Conservation (phyloP, 2,797 vertebrate species). For the Ctenopoma kingsleyae region DNA sequence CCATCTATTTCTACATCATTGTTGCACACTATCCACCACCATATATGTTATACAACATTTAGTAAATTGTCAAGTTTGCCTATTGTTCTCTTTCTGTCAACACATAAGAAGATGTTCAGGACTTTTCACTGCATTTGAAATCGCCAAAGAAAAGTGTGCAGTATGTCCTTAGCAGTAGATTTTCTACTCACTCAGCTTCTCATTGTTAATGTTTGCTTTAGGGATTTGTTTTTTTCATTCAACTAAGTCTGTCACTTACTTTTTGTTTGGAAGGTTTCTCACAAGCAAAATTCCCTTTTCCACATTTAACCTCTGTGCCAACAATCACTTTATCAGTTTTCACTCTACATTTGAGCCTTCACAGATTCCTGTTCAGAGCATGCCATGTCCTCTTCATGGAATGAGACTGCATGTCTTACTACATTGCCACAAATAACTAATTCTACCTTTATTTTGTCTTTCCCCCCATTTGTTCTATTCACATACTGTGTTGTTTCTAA, state of each 20-base stretch:
- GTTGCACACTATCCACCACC: slow-evolving; percentile 26
- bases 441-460: slow-evolving; percentile 97
- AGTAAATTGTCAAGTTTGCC: slow-evolving; percentile 8
- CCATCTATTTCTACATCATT: slow-evolving; percentile 46
- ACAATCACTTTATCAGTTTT: slow-evolving; percentile 49
- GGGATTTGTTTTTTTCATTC: slow-evolving; percentile 16
- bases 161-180: slow-evolving; percentile 8
- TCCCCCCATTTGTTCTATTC: slow-evolving; percentile 87
- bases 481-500: slow-evolving; percentile 88
- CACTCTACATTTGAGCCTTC: slow-evolving; percentile 61
- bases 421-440: slow-evolving; percentile 95
- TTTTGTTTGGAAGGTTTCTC: slow-evolving; percentile 30
- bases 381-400: slow-evolving; percentile 87
- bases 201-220: slow-evolving; percentile 9
- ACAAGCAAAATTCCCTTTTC: slow-evolving; percentile 19
- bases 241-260: slow-evolving; percentile 9
- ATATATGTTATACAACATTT: slow-evolving; percentile 9
- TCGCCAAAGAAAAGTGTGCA: slow-evolving; percentile 8
- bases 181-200: slow-evolving; percentile 18
- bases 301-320: slow-evolving; percentile 33
- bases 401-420: slow-evolving; percentile 91
- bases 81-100: slow-evolving; percentile 42
- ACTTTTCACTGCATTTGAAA: slow-evolving; percentile 17
- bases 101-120: slow-evolving; percentile 17
- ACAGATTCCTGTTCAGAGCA: slow-evolving; percentile 91